Percentiles rank a stretch among this genome's conserved stretches.
Conservation (phyloP, 1,140 invertebrate genomes). For the Listronotus oregonensis region DNA sequence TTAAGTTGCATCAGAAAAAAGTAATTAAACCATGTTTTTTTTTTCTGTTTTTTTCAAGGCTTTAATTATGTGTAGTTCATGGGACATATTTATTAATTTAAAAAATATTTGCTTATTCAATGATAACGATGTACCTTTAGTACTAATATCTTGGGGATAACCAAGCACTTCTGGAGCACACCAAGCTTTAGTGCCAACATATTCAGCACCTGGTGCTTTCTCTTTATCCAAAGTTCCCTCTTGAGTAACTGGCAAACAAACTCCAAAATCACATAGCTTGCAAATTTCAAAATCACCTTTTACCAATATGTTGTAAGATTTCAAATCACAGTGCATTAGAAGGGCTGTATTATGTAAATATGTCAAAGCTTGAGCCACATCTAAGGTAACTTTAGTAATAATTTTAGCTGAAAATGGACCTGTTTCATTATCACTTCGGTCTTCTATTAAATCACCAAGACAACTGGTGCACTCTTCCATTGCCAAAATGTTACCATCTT, state of each 20-base stretch:
- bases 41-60: too few species aligned
- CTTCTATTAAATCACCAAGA: constrained; percentile 74
- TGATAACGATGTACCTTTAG: constrained; percentile 56
- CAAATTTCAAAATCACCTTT: constrained; percentile 74
- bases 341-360: constrained; percentile 77
- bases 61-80: too few species aligned
- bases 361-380: constrained; percentile 73
- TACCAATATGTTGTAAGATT: constrained; percentile 81
- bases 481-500: constrained; percentile 68
- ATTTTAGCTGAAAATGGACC: constrained; percentile 66
- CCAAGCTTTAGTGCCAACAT: constrained; percentile 77
- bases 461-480: constrained; percentile 73
- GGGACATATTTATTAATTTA: too few species aligned
- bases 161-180: constrained; percentile 74
- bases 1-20: background rate
- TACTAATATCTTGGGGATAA: constrained; percentile 63
- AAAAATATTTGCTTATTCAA: too few species aligned
- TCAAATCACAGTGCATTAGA: constrained; percentile 82
- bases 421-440: constrained; percentile 61
- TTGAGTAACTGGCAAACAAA: constrained; percentile 71
- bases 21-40: too few species aligned
- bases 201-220: constrained; percentile 56
- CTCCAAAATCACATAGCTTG: constrained; percentile 87
- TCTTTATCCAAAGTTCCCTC: constrained; percentile 65
- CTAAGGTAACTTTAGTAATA: constrained; percentile 68